phyloP scores from a whole-genome alignment of 2,797 vertebrate genomes.

The Cottoperca gobio region DNA sequence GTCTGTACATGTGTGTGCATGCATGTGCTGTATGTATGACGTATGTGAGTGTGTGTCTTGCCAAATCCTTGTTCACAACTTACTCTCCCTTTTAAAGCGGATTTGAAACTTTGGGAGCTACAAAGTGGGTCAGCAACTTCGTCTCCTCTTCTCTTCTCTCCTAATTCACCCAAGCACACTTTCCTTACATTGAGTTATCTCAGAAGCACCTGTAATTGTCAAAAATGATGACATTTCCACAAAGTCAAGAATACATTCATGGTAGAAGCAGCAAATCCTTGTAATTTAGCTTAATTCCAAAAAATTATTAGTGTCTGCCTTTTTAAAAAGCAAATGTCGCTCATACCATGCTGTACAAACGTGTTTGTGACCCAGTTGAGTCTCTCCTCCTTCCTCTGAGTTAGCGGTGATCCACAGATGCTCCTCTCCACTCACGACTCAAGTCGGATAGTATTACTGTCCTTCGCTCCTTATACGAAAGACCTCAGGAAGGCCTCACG shows the following conservation, averaged over 20 bases:
- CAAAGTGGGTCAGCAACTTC: constrained; percentile 81
- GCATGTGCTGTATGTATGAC: background rate
- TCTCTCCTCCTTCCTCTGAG: constrained; percentile 56
- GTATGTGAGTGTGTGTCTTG: constrained; percentile 28
- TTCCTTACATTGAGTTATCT: constrained; percentile 7
- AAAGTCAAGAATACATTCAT: background rate
- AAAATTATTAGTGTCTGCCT: background rate
- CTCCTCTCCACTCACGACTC: constrained; percentile 71
- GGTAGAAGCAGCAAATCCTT: constrained; percentile 6
- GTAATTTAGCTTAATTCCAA: background rate
- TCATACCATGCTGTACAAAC: constrained; percentile 28
- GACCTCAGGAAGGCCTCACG: constrained; percentile 42
- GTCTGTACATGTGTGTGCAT: background rate
- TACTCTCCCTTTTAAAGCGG: constrained; percentile 61
- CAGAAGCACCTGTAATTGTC: background rate
- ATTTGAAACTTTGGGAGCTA: constrained; percentile 76
- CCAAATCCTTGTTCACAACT: constrained; percentile 51
- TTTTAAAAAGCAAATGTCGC: background rate
- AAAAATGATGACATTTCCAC: background rate
- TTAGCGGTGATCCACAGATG: constrained; percentile 76
- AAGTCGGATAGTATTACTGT: constrained; percentile 73
- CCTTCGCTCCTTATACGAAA: constrained; percentile 41
- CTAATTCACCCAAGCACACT: background rate
- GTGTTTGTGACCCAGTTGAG: constrained; percentile 74
- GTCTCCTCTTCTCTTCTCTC: constrained; percentile 25